Conservation (phyloP, 2,888 invertebrate genomes). For the Blastobasis adustella region DNA sequence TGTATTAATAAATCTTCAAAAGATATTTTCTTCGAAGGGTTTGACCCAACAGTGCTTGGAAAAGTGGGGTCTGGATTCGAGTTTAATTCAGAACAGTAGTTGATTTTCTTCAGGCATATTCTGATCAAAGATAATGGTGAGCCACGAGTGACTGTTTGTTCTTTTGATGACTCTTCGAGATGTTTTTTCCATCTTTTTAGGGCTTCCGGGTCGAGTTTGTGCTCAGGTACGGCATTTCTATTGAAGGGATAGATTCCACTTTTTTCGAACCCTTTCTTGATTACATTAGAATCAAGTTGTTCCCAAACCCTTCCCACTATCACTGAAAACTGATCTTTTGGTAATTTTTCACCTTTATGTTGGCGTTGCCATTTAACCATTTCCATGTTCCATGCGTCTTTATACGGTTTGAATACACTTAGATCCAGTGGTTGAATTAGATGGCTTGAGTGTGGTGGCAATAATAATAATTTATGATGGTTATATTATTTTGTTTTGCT, state of each 20-base stretch:
- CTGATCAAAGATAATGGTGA: too few relatives aligned
- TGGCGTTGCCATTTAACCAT: slow-evolving; percentile 6
- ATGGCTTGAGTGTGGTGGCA: slow-evolving; percentile 24
- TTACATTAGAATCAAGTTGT: slow-evolving; percentile 1
- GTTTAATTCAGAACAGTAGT: not conserved
- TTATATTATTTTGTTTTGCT: slow-evolving; percentile 14
- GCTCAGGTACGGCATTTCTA: not conserved
- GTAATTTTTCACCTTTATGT: slow-evolving; percentile 4
- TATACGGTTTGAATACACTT: slow-evolving; percentile 12
- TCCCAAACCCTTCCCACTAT: slow-evolving; percentile 6
- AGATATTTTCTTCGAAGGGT: not conserved
- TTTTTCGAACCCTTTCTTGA: slow-evolving; percentile 9
- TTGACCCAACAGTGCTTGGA: not conserved
- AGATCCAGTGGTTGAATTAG: slow-evolving; percentile 23
- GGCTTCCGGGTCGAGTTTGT: slow-evolving; percentile 1
- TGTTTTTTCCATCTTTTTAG: not conserved
- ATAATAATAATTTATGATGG: slow-evolving; percentile 22
- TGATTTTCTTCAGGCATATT: too few relatives aligned
- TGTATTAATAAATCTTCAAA: not conserved
- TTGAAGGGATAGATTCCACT: slow-evolving; percentile 7
- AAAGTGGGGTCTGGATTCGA: not conserved
- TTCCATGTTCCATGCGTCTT: slow-evolving; percentile 12
- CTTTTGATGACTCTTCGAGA: not conserved
- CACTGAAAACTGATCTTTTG: slow-evolving; percentile 3
- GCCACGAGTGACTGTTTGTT: not conserved